phyloP scores from a whole-genome alignment of 2,888 invertebrate genomes.

The Prenolepis imparis region DNA sequence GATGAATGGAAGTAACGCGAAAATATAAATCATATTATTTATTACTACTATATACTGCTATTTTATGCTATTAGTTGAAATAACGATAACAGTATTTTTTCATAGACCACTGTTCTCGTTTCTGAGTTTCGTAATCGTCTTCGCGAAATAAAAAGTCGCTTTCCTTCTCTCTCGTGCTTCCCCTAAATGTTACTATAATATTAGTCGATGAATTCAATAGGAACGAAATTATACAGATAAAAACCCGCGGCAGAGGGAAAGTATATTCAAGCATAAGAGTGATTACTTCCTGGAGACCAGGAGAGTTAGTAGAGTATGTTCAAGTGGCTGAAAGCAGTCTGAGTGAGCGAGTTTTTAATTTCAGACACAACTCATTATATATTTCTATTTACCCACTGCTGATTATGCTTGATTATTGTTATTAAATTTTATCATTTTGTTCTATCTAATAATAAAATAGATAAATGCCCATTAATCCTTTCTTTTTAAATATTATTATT shows the following conservation, averaged over 20 bases:
- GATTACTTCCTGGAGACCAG: slow-evolving; percentile 38
- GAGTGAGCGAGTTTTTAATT: slow-evolving; percentile 34
- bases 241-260: slow-evolving; percentile 44
- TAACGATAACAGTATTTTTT: neutral
- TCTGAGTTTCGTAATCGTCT: slow-evolving; percentile 16
- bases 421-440: neutral
- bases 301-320: slow-evolving; percentile 9
- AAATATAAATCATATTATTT: slow-evolving; percentile 11
- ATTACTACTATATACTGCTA: neutral
- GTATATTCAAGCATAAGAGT: slow-evolving; percentile 45
- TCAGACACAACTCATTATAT: slow-evolving; percentile 1
- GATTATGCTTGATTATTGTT: neutral
- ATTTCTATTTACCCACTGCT: neutral
- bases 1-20: neutral
- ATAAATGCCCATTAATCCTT: neutral
- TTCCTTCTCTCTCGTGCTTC: neutral
- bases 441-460: neutral
- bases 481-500: slow-evolving; percentile 3
- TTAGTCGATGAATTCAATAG: slow-evolving; percentile 31
- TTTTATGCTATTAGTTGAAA: neutral
- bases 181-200: slow-evolving; percentile 37
- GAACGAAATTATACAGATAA: slow-evolving; percentile 38
- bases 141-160: slow-evolving; percentile 11
- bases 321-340: slow-evolving; percentile 34
- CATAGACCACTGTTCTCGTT: neutral